Percentiles rank a stretch among this genome's conserved stretches.
Conservation (phyloP, 1,140 invertebrate genomes). For the Brachionus sp. region DNA sequence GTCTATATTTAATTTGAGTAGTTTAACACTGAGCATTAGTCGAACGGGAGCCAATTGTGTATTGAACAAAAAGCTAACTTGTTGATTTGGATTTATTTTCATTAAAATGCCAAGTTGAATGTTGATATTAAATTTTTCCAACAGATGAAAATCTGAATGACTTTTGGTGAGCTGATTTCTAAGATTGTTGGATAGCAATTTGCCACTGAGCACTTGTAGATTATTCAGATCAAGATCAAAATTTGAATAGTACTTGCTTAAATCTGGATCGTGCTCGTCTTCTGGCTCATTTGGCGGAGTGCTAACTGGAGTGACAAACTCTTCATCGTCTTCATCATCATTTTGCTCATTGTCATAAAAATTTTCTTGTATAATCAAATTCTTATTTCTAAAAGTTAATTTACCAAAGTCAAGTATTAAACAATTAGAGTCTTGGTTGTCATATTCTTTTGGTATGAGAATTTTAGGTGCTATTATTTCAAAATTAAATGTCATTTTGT, state of each 20-base stretch:
- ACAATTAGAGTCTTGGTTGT: conserved; percentile 71
- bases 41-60: background rate
- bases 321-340: conserved; percentile 54
- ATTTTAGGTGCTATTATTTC: conserved; percentile 90
- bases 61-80: background rate
- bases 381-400: conserved; percentile 54
- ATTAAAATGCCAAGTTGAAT: conserved; percentile 22
- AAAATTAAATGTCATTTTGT: conserved; percentile 67
- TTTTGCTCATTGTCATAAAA: conserved; percentile 50
- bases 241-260: conserved; percentile 35
- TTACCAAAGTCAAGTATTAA: conserved; percentile 63
- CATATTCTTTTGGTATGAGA: conserved; percentile 74
- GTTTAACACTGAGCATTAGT: background rate
- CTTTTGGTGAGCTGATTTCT: background rate
- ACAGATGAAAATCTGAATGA: conserved; percentile 10
- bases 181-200: background rate
- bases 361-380: conserved; percentile 45
- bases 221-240: conserved; percentile 4
- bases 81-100: background rate
- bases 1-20: conserved; percentile 18
- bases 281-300: conserved; percentile 66
- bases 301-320: conserved; percentile 84
- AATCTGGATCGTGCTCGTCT: conserved; percentile 26
- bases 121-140: conserved; percentile 22
- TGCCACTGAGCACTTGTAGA: conserved; percentile 51